Conservation (phyloP, 2,797 vertebrate genomes). For the Notolabrus celidotus region DNA sequence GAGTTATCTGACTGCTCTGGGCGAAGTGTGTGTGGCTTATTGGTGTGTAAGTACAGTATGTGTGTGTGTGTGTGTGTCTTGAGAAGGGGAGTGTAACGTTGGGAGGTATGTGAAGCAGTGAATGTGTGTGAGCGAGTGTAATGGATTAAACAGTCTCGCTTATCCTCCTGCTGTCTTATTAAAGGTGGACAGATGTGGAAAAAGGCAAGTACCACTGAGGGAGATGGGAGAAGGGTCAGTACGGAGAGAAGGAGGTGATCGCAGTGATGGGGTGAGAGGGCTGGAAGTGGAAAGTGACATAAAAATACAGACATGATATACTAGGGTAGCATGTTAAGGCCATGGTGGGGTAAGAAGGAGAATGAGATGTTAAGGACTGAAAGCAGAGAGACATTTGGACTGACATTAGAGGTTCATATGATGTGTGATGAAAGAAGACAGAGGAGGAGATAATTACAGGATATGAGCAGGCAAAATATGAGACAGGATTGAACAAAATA, state of each 20-base stretch:
- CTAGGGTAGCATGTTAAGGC: slow-evolving; percentile 1
- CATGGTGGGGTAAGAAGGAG: neutral
- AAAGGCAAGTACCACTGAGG: slow-evolving; percentile 47
- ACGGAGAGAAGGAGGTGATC: slow-evolving; percentile 41
- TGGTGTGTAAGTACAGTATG: slow-evolving; percentile 38
- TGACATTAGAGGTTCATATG: neutral
- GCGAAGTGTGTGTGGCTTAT: slow-evolving; percentile 49
- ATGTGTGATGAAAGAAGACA: neutral
- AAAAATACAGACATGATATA: slow-evolving; percentile 24
- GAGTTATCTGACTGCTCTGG: slow-evolving; percentile 73
- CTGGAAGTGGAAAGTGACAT: slow-evolving; percentile 26
- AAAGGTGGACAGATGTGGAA: slow-evolving; percentile 71
- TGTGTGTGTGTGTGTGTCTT: slow-evolving; percentile 13
- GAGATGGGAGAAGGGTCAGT: slow-evolving; percentile 46
- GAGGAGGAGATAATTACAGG: neutral
- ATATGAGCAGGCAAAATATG: neutral
- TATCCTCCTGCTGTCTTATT: slow-evolving; percentile 64
- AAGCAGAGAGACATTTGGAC: slow-evolving; percentile 14
- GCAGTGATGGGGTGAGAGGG: slow-evolving; percentile 32
- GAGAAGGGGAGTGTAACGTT: too few relatives aligned
- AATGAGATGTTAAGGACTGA: slow-evolving; percentile 1
- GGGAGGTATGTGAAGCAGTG: slow-evolving; percentile 14
- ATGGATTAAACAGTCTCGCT: slow-evolving; percentile 68
- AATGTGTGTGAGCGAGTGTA: slow-evolving; percentile 24
- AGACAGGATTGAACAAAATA: too few relatives aligned